Evolutionary conservation across 2,113 vertebrate genomes (phyloP).

Genomic region (Tetrax tetrax): DNA sequence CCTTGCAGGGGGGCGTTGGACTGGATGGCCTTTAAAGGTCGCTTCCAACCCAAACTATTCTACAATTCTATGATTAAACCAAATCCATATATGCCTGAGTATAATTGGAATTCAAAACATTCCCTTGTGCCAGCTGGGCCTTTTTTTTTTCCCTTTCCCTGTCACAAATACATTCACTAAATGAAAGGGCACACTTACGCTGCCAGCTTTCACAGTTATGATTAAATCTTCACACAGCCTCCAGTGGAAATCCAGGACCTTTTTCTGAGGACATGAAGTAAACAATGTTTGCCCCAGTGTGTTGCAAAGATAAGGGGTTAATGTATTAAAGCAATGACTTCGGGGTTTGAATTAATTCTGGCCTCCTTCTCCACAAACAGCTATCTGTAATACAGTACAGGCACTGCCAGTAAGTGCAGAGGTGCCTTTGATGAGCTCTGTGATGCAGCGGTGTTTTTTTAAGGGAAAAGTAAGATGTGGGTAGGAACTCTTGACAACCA

Average conservation of each 20-base stretch:
- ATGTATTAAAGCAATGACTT: neutral
- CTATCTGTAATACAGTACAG: neutral
- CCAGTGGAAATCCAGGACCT: neutral
- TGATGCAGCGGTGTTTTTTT: neutral
- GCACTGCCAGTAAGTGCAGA: neutral
- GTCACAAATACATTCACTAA: neutral
- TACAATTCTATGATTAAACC: neutral
- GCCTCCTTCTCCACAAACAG: neutral
- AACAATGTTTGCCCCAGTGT: neutral
- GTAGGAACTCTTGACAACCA: neutral
- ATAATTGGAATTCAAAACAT: neutral
- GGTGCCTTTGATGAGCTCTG: neutral
- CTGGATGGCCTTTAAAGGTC: too few species aligned
- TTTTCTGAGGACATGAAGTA: neutral
- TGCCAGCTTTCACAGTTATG: slow-evolving; percentile 31
- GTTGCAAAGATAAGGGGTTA: slow-evolving; percentile 29
- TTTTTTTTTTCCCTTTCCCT: neutral
- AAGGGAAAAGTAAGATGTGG: neutral
- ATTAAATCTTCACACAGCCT: neutral
- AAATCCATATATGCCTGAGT: neutral
- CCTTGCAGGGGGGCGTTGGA: too few species aligned
- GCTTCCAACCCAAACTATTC: too few species aligned
- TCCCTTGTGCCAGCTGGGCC: neutral
- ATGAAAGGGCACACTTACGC: neutral
- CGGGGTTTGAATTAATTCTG: neutral